phyloP scores from a whole-genome alignment of 1,140 invertebrate species.

The Mactra quadrangularis region DNA sequence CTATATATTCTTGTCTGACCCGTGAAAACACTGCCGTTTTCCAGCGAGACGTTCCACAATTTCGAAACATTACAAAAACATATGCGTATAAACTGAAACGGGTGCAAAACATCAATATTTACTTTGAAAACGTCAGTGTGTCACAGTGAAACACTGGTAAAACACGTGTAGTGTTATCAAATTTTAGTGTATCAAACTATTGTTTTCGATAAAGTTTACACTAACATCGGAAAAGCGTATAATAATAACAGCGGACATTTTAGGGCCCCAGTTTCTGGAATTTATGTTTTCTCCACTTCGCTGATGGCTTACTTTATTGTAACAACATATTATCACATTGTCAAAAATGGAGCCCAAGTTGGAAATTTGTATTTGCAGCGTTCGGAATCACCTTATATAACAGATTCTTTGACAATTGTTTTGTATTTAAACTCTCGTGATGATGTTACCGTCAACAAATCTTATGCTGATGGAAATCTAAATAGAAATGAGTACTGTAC shows the following conservation, averaged over 20 bases:
- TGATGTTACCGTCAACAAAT: not conserved
- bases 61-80: too few relatives aligned
- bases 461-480: not conserved
- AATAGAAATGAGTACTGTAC: not conserved
- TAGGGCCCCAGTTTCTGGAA: not conserved
- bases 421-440: not conserved
- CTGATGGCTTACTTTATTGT: not conserved
- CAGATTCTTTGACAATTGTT: not conserved
- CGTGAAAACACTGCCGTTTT: too few relatives aligned
- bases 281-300: not conserved
- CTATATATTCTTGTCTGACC: too few relatives aligned
- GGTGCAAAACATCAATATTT: too few relatives aligned
- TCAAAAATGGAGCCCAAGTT: too few relatives aligned
- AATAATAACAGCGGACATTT: not conserved
- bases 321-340: not conserved
- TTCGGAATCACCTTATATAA: not conserved
- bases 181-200: not conserved
- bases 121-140: too few relatives aligned
- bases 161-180: too few relatives aligned
- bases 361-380: not conserved
- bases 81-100: too few relatives aligned
- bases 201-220: not conserved
- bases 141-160: too few relatives aligned
- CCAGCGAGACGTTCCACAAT: too few relatives aligned
- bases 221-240: not conserved